Percentiles rank a stretch among this genome's conserved stretches.
These are phyloP conservation scores for Acropternis orthonyx DNA, from an alignment of 2,797 vertebrate species.

Conservation along the genomic window DNA sequence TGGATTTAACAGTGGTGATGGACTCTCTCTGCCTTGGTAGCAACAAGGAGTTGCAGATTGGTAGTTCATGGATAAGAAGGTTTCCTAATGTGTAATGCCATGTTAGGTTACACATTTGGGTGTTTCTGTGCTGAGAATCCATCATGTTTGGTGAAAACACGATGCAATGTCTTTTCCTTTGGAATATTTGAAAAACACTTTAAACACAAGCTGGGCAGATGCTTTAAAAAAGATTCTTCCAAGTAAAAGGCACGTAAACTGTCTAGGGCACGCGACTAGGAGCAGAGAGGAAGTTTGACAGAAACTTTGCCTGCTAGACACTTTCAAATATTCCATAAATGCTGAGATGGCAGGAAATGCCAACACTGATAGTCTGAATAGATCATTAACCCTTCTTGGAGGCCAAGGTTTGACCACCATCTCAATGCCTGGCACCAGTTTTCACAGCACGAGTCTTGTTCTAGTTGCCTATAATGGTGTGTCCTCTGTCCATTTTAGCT, in stretches of 20 bases:
- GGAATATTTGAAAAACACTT: background rate
- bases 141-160: background rate
- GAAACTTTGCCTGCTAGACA: conserved; percentile 24
- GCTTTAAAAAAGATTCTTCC: background rate
- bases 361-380: background rate
- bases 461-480: fast-evolving
- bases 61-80: background rate
- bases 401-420: background rate
- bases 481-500: background rate
- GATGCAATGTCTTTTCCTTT: background rate
- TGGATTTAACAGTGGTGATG: background rate
- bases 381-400: background rate
- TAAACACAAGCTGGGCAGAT: background rate
- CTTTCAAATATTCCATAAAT: conserved; percentile 54
- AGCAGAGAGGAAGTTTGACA: conserved; percentile 39
- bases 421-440: background rate
- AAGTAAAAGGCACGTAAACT: background rate
- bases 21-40: background rate
- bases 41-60: background rate
- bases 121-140: background rate
- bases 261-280: fast-evolving
- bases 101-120: background rate
- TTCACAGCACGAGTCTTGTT: background rate
- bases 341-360: conserved; percentile 38
- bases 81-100: background rate